Evolutionary conservation across 2,888 invertebrate species (phyloP).

Genomic region (Bedellia somnulentella): DNA sequence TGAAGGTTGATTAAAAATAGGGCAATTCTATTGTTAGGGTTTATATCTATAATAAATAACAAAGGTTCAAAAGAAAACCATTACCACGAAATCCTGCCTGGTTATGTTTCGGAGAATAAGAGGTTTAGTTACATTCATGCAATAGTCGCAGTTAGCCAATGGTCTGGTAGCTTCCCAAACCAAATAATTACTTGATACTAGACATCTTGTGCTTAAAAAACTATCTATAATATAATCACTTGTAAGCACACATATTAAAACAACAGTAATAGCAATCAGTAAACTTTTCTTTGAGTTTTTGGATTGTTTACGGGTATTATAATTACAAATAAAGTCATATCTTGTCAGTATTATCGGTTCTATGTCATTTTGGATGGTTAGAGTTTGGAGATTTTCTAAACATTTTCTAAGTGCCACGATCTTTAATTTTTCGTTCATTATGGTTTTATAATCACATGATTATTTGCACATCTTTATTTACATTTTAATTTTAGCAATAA

Average conservation of each 20-base stretch:
- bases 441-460: too few relatives aligned
- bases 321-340: constrained; percentile 25
- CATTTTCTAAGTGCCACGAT: too few relatives aligned
- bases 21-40: too few relatives aligned
- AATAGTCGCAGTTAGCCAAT: constrained; percentile 78
- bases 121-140: constrained; percentile 68
- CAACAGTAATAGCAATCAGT: constrained; percentile 17
- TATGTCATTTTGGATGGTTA: constrained; percentile 27
- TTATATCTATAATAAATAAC: too few relatives aligned
- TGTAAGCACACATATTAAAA: constrained; percentile 22
- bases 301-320: constrained; percentile 15
- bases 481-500: too few relatives aligned
- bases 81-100: constrained; percentile 66
- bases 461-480: too few relatives aligned
- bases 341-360: constrained; percentile 19
- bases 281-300: constrained; percentile 17
- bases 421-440: too few relatives aligned
- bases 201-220: constrained; percentile 68
- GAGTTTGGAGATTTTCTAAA: constrained; percentile 23
- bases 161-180: constrained; percentile 87
- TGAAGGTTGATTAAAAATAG: too few relatives aligned
- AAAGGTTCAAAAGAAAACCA: too few relatives aligned
- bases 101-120: constrained; percentile 70
- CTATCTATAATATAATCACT: constrained; percentile 21
- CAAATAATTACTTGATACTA: constrained; percentile 81